Evolutionary conservation across 2,113 vertebrate genomes (phyloP).

Genomic region (Chaetops frenatus): DNA sequence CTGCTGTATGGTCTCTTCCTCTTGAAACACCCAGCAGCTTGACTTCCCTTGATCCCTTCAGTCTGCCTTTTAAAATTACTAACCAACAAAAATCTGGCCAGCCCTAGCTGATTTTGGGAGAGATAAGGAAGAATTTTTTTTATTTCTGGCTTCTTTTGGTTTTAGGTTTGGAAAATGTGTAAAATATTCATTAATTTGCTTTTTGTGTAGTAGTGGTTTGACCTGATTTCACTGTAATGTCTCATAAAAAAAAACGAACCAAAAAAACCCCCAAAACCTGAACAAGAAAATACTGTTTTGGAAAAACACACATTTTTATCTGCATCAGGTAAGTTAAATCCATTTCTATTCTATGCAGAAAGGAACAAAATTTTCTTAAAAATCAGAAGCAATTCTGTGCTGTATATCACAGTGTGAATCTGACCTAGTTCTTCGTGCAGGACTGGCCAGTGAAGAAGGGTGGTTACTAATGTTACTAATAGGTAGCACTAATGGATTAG

Average conservation of each 20-base stretch:
- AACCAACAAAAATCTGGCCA: neutral
- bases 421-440: neutral
- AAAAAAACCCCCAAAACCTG: neutral
- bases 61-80: neutral
- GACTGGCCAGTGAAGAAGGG: neutral
- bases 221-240: neutral
- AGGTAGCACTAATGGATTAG: neutral
- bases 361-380: neutral
- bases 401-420: neutral
- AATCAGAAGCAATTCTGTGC: neutral
- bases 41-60: neutral
- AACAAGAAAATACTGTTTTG: neutral
- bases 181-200: neutral
- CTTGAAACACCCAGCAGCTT: neutral
- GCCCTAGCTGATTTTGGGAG: neutral
- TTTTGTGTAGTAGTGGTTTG: neutral
- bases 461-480: neutral
- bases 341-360: neutral
- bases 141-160: neutral
- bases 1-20: neutral
- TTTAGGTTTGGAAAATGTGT: neutral
- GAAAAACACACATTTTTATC: neutral
- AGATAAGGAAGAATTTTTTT: neutral
- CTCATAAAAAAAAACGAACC: neutral
- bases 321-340: neutral